Evolutionary conservation across 2,113 vertebrate species (phyloP), one percentile per base, ranked within the genome.

Genomic region (Sinocyclocheilus rhinocerous): DNA sequence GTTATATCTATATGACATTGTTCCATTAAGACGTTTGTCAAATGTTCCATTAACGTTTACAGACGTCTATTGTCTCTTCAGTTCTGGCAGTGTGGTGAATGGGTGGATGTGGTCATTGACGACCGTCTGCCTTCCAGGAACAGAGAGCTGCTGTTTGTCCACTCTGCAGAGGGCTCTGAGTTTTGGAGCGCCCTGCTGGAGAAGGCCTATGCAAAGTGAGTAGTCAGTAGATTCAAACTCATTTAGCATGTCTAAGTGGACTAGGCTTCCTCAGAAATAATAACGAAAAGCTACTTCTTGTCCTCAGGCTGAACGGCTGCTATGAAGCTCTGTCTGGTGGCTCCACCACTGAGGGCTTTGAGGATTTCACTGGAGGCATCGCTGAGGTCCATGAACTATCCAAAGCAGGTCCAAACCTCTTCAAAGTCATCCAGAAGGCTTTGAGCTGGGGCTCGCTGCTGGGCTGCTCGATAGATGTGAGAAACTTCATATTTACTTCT

Each of bases 281-380:
- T 36, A 39, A 20, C 9, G 29, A 36, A 20, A 70, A 70, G 10
- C 36, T 0, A 6, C 12, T 20, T 13, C 42, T 5, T 33, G 29
- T 55, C 5, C 63, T 50, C 85, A 96, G 95, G 86, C 4, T 97
- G 83, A 95, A 95, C 0, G 95, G 96, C 1, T 96, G 95, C 2
- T 96, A 96, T 0, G 95, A 96, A 87, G 94, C 95, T 85, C 95
- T 97, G 0, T 26, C 92, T 2, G 96, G 95, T 24, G 95, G 95
- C 1, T 92, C 92, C 72, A 94, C 93, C 2, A 79, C 94, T 16
- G 96, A 96, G 61, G 96, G 93, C 2, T 96, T 97, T 88, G 95
- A 96, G 80, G 95, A 96, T 81, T 97, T 96, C 89, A 96, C 95
- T 0, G 96, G 96, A 7, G 89, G 89, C 18, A 88, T 90, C 6